Percentiles rank a stretch among this genome's conserved stretches.
These are phyloP conservation scores for Leptinotarsa tumamoca DNA, from an alignment of 2,888 invertebrate species.

Conservation along the genomic window DNA sequence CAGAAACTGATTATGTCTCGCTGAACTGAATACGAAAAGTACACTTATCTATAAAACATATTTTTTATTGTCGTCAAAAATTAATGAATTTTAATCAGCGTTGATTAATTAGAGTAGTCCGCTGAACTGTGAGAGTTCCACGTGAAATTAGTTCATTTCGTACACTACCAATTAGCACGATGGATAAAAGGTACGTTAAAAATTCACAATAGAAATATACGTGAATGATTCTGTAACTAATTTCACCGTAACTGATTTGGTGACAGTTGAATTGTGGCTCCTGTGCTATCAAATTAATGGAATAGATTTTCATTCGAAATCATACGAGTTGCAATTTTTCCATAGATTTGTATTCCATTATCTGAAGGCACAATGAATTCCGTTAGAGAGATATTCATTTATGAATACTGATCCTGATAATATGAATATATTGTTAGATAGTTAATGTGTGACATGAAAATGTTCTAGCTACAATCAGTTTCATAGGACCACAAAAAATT, in stretches of 20 bases:
- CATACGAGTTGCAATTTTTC: neutral
- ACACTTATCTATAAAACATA: conserved; percentile 3
- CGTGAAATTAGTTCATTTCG: conserved; percentile 16
- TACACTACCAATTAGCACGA: conserved; percentile 12
- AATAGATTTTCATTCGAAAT: neutral
- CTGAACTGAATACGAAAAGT: neutral
- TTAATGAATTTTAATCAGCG: conserved; percentile 15
- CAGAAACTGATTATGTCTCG: neutral
- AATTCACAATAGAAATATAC: conserved; percentile 17
- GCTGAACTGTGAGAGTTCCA: conserved; percentile 7
- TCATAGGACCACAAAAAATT: too few relatives aligned
- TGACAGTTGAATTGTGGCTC: neutral
- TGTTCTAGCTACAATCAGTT: too few relatives aligned
- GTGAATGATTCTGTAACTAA: neutral
- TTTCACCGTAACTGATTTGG: neutral
- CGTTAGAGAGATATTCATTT: too few relatives aligned
- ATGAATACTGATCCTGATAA: too few relatives aligned
- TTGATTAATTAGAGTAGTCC: conserved; percentile 8
- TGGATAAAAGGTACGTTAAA: neutral
- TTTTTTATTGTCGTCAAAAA: conserved; percentile 10
- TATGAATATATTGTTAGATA: too few relatives aligned
- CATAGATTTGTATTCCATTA: neutral
- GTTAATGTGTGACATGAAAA: too few relatives aligned
- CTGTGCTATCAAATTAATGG: neutral
- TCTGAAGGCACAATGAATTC: too few relatives aligned